Evolutionary conservation across 2,113 vertebrate species (phyloP).

Genomic region (Vidua chalybeata): DNA sequence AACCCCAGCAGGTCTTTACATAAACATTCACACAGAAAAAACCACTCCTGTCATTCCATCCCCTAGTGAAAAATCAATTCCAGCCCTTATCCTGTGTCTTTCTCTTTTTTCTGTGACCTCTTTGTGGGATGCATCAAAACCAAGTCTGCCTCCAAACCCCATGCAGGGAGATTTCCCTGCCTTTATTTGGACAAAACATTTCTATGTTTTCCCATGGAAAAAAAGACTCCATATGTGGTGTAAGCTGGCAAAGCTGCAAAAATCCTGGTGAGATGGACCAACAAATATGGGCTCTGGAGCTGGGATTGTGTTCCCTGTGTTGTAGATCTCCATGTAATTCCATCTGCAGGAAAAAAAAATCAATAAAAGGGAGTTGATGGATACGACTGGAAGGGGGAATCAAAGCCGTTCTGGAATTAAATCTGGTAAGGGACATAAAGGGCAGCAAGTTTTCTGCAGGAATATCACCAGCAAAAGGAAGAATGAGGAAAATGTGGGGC

Average conservation of each 20-base stretch:
- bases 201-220: not conserved
- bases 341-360: not conserved
- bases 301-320: too few relatives aligned
- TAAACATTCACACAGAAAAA: not conserved
- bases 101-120: not conserved
- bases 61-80: not conserved
- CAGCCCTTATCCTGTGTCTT: not conserved
- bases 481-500: not conserved
- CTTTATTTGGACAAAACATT: not conserved
- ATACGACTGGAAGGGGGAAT: not conserved
- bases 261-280: not conserved
- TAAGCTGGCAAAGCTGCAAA: not conserved
- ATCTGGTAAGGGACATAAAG: not conserved
- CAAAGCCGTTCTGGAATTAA: not conserved
- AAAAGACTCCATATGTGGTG: not conserved
- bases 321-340: not conserved
- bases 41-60: not conserved
- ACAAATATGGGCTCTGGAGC: not conserved
- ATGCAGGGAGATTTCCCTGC: not conserved
- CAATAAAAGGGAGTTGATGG: not conserved
- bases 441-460: not conserved
- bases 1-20: not conserved
- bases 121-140: accelerated
- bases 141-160: not conserved
- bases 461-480: not conserved